Conservation (phyloP, 2,888 invertebrate species). For the Arctia plantaginis region DNA sequence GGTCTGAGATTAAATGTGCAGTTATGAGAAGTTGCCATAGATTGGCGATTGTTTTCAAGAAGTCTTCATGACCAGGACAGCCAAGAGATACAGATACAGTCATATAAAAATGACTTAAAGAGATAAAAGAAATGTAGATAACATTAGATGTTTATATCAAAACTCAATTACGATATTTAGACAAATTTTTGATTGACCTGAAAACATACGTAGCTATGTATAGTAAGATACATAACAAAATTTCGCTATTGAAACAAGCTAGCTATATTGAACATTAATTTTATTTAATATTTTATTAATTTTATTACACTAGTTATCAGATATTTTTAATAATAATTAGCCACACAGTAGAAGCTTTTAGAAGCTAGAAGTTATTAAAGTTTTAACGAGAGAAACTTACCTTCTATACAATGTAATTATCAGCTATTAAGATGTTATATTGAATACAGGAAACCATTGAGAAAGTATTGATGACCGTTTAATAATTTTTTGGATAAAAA, state of each 20-base stretch:
- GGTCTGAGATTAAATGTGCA: too few relatives aligned
- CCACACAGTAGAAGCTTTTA: slow-evolving; percentile 30
- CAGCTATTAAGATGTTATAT: slow-evolving; percentile 55
- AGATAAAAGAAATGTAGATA: too few relatives aligned
- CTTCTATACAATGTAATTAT: slow-evolving; percentile 49
- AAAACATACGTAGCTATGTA: background rate
- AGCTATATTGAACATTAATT: too few relatives aligned
- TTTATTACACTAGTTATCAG: slow-evolving; percentile 7
- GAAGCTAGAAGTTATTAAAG: slow-evolving; percentile 35
- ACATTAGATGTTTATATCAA: too few relatives aligned
- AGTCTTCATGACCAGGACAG: too few relatives aligned
- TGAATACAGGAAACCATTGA: slow-evolving; percentile 36
- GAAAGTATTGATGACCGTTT: slow-evolving; percentile 43
- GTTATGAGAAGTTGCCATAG: too few relatives aligned
- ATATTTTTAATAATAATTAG: slow-evolving; percentile 36
- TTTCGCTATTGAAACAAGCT: background rate
- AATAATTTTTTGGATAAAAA: background rate
- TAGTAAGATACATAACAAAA: background rate
- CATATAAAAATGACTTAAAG: too few relatives aligned
- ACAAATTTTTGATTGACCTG: background rate
- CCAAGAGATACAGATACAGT: too few relatives aligned
- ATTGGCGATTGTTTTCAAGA: too few relatives aligned
- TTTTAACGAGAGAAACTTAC: slow-evolving; percentile 57
- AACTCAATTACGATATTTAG: too few relatives aligned
- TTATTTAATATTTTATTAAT: background rate